Evolutionary conservation across 2,797 vertebrate genomes (phyloP).

Genomic region (Helarctos malayanus): DNA sequence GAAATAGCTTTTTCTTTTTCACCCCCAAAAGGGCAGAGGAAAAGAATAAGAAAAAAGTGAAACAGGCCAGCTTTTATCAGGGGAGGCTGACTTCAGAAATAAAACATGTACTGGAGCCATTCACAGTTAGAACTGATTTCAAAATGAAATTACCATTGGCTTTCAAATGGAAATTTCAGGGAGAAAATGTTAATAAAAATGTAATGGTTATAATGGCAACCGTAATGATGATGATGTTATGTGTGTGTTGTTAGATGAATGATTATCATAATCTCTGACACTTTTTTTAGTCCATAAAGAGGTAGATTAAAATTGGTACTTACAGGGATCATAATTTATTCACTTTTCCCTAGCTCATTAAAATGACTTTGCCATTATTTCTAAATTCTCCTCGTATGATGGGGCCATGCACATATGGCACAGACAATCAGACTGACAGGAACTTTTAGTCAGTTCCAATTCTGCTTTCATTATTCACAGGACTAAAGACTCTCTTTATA

Average conservation of each 20-base stretch:
- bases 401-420: neutral
- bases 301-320: slow-evolving; percentile 53
- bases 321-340: slow-evolving; percentile 56
- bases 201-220: neutral
- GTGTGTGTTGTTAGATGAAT: neutral
- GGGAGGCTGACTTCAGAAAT: slow-evolving; percentile 56
- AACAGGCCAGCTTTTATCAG: slow-evolving; percentile 15
- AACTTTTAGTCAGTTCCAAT: slow-evolving; percentile 50
- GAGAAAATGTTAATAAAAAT: slow-evolving; percentile 67
- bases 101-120: slow-evolving; percentile 4
- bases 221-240: neutral
- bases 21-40: neutral
- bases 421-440: neutral
- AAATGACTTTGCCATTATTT: slow-evolving; percentile 62
- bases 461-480: slow-evolving; percentile 63
- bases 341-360: slow-evolving; percentile 35
- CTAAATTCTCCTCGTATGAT: slow-evolving; percentile 14
- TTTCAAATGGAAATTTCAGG: slow-evolving; percentile 64
- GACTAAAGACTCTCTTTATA: slow-evolving; percentile 4
- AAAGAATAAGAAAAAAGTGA: slow-evolving; percentile 20
- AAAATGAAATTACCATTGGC: slow-evolving; percentile 62
- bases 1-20: neutral
- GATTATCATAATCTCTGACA: neutral
- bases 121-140: slow-evolving; percentile 57
- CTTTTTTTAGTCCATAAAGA: slow-evolving; percentile 14